Evolutionary conservation across 2,113 vertebrate genomes (phyloP).

Genomic region (human (Homo sapiens)): GRCh38 chr3:180997501-180998000

Average conservation of each 20-base stretch:
- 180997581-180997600: not conserved
- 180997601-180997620: not conserved
- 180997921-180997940: no score
- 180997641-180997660: not conserved
- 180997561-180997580: conserved; percentile 10
- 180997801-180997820: conserved; percentile 21
- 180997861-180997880: no score
- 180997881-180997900: no score
- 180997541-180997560: not conserved
- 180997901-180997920: no score
- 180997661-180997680: not conserved
- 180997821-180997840: not conserved
- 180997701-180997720: not conserved
- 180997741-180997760: not conserved
- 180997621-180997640: not conserved
- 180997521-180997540: not conserved
- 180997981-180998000: no score
- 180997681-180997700: not conserved
- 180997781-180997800: not conserved
- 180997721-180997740: not conserved
- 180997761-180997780: conserved; percentile 1
- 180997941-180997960: no score
- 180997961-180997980: no score
- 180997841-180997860: no score
- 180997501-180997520: not conserved